phyloP scores from a whole-genome alignment of 1,140 invertebrate genomes.

The Cotesia vestalis region DNA sequence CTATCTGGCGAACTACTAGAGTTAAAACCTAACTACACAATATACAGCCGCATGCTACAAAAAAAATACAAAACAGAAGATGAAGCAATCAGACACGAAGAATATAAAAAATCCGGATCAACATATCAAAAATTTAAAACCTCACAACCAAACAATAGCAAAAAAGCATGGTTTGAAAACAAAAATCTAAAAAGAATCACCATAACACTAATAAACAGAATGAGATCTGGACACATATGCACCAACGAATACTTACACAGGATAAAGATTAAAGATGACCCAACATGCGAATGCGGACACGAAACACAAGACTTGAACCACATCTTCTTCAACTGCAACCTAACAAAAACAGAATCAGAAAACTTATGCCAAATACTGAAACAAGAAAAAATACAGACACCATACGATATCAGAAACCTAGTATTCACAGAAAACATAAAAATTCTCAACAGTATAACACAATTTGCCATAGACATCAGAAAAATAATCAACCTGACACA shows the following conservation, averaged over 20 bases:
- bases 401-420: neutral
- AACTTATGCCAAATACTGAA: neutral
- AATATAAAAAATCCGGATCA: neutral
- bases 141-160: no score
- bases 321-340: neutral
- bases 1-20: no score
- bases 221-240: neutral
- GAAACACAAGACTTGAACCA: neutral
- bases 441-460: neutral
- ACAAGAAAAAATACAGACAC: neutral
- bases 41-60: neutral
- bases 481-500: no score
- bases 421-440: neutral
- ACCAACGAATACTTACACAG: neutral
- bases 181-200: neutral
- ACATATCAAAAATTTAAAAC: no score
- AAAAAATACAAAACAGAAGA: neutral
- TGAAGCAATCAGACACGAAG: neutral
- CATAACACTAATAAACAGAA: slow-evolving; percentile 2
- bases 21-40: no score
- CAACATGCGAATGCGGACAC: neutral
- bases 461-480: neutral
- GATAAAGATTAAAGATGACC: neutral
- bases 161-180: no score
- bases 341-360: neutral